phyloP scores from a whole-genome alignment of 2,113 vertebrate genomes.

The Gymnobelideus leadbeateri region DNA sequence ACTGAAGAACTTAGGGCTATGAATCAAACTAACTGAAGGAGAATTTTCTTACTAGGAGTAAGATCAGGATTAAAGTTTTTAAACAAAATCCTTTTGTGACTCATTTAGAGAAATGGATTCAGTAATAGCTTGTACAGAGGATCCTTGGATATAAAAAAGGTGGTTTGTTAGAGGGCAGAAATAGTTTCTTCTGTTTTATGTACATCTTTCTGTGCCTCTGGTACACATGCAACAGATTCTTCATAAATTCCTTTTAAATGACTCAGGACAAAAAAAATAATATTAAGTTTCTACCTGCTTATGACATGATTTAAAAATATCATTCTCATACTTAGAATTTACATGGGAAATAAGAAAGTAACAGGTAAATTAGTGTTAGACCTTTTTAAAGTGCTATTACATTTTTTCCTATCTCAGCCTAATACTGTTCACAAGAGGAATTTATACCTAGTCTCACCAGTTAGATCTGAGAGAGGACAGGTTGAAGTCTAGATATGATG shows the following conservation, averaged over 20 bases:
- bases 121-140: slow-evolving; percentile 6
- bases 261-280: neutral
- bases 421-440: neutral
- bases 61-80: slow-evolving; percentile 24
- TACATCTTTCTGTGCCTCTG: neutral
- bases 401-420: neutral
- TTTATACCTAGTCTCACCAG: neutral
- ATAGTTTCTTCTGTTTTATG: neutral
- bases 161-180: slow-evolving; percentile 16
- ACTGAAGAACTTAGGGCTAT: slow-evolving; percentile 20
- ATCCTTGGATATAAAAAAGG: slow-evolving; percentile 38
- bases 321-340: neutral
- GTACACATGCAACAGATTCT: neutral
- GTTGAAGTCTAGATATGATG: neutral
- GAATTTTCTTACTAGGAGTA: slow-evolving; percentile 51
- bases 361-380: neutral
- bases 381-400: neutral
- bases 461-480: neutral
- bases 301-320: neutral
- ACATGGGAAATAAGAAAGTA: neutral
- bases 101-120: slow-evolving; percentile 45
- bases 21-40: slow-evolving; percentile 22
- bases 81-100: slow-evolving; percentile 49
- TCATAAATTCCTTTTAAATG: neutral
- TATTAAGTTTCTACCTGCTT: neutral